Conservation (phyloP, 2,113 vertebrate genomes). For the Upupa epops region DNA sequence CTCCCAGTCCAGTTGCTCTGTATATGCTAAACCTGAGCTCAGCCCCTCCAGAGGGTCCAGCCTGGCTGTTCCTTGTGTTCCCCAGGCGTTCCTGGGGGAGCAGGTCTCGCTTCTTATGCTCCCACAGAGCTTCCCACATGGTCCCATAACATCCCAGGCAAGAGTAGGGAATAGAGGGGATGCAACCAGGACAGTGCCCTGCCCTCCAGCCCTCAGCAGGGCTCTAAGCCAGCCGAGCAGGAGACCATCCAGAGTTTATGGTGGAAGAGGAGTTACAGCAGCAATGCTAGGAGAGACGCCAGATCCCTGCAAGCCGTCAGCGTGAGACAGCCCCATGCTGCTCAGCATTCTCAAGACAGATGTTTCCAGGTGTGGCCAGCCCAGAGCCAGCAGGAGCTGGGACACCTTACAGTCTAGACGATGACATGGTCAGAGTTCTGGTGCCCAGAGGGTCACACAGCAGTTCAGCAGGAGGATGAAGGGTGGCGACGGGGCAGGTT, state of each 20-base stretch:
- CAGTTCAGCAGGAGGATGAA: background rate
- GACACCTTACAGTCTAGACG: background rate
- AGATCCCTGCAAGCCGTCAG: background rate
- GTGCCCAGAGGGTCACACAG: background rate
- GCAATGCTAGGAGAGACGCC: background rate
- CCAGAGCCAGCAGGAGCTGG: background rate
- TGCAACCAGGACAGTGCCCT: background rate
- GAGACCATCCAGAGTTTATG: background rate
- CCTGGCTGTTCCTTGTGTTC: background rate
- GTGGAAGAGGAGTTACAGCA: background rate
- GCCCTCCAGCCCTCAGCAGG: background rate
- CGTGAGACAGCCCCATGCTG: background rate
- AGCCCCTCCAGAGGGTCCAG: background rate
- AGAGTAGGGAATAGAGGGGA: background rate
- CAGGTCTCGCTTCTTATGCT: background rate
- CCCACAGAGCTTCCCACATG: background rate
- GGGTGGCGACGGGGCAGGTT: background rate
- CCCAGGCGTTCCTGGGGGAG: background rate
- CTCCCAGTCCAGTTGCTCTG: background rate
- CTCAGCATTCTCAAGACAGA: background rate
- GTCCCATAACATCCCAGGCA: background rate
- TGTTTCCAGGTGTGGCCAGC: slow-evolving; percentile 6
- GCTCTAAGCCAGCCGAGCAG: background rate
- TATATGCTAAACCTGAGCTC: background rate
- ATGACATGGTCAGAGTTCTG: background rate